These are phyloP conservation scores for Pantherophis vulpinus DNA, from an alignment of 2,797 vertebrate species.

Conservation along the genomic window DNA sequence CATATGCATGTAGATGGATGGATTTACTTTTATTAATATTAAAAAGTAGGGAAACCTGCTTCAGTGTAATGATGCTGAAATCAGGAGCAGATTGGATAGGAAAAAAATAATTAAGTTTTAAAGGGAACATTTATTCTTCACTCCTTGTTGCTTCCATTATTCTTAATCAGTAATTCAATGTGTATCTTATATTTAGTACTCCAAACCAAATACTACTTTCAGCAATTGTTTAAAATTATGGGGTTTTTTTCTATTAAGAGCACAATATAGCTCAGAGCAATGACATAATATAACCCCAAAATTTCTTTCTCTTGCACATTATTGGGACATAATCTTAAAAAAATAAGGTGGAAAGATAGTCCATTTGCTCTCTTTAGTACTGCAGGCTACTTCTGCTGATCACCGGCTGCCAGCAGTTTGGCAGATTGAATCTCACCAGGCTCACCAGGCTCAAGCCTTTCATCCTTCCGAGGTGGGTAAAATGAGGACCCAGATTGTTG, in stretches of 20 bases:
- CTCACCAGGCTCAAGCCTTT: too few relatives aligned
- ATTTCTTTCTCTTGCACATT: neutral
- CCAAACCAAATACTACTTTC: neutral
- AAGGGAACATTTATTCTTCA: neutral
- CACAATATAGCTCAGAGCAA: neutral
- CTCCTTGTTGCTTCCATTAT: neutral
- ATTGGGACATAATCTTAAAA: neutral
- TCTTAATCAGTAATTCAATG: neutral
- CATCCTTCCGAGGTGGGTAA: too few relatives aligned
- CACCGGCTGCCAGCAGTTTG: too few relatives aligned
- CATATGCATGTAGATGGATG: neutral
- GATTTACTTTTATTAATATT: neutral
- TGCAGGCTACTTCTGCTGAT: too few relatives aligned
- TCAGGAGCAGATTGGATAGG: neutral
- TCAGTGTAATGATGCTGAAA: constrained; percentile 3
- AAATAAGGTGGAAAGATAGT: neutral
- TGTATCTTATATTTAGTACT: neutral
- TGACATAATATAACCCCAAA: neutral
- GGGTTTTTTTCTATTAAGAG: neutral
- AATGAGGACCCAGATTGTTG: too few relatives aligned
- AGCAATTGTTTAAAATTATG: neutral
- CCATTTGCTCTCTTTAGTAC: neutral
- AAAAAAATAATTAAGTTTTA: neutral
- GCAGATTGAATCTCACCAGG: too few relatives aligned
- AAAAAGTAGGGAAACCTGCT: neutral